phyloP scores from a whole-genome alignment of 2,888 invertebrate species.

The Chrysolina haemoptera region DNA sequence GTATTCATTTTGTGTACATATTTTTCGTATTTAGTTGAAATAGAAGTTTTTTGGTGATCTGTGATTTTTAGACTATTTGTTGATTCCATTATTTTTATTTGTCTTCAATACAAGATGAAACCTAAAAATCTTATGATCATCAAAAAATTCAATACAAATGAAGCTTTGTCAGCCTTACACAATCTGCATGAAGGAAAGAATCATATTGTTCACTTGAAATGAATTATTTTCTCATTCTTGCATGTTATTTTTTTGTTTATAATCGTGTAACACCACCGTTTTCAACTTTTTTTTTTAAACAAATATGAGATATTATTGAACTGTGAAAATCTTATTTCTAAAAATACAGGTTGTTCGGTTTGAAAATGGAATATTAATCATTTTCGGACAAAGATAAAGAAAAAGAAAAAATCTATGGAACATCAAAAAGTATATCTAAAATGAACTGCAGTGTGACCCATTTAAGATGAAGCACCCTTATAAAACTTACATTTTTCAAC shows the following conservation, averaged over 20 bases:
- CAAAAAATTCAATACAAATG: background rate
- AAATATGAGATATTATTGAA: too few relatives aligned
- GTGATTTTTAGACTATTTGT: background rate
- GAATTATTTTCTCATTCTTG: background rate
- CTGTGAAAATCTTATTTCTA: too few relatives aligned
- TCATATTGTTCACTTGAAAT: background rate
- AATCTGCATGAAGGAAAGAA: background rate
- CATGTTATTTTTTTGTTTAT: background rate
- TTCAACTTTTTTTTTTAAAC: too few relatives aligned
- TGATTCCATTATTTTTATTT: background rate
- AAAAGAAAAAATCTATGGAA: too few relatives aligned
- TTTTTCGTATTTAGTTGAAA: constrained; percentile 3
- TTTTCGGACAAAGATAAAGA: too few relatives aligned
- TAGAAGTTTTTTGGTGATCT: background rate
- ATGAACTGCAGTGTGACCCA: too few relatives aligned
- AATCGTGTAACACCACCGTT: background rate
- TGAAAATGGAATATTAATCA: too few relatives aligned
- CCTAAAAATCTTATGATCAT: background rate
- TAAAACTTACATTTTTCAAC: too few relatives aligned
- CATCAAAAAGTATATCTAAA: too few relatives aligned
- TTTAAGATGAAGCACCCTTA: too few relatives aligned
- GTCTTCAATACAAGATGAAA: background rate
- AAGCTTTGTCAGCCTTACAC: background rate
- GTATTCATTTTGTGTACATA: constrained; percentile 19
- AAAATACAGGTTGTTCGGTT: too few relatives aligned